Percentiles rank a stretch among this genome's conserved stretches.
phyloP scores from a whole-genome alignment of 2,797 vertebrate species.

The Babyrousa celebensis region DNA sequence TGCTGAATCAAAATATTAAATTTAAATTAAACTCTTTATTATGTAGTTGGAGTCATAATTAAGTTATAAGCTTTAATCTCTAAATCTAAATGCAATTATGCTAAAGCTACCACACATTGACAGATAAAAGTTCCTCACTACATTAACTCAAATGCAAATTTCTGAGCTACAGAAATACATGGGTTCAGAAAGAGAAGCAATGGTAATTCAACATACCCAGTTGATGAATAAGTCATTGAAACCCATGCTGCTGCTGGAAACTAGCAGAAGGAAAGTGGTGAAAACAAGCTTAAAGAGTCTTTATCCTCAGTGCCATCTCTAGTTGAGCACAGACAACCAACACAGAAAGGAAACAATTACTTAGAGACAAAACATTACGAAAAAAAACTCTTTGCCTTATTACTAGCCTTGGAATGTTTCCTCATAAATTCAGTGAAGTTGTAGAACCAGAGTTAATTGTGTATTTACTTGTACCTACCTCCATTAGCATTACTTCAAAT shows the following conservation, averaged over 20 bases:
- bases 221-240: conserved; percentile 64
- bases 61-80: conserved; percentile 71
- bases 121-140: conserved; percentile 64
- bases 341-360: conserved; percentile 55
- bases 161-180: conserved; percentile 59
- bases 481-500: conserved; percentile 42
- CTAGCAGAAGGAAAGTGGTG: background rate
- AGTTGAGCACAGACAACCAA: background rate
- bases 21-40: conserved; percentile 75
- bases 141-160: conserved; percentile 72
- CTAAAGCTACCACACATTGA: conserved; percentile 23
- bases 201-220: background rate
- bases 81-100: conserved; percentile 76
- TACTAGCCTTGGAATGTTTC: background rate
- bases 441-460: conserved; percentile 31
- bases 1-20: conserved; percentile 69
- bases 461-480: conserved; percentile 58
- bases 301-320: conserved; percentile 45
- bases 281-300: conserved; percentile 39
- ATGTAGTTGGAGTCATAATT: conserved; percentile 71
- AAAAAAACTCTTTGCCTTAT: background rate
- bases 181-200: background rate
- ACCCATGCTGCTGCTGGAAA: conserved; percentile 17
- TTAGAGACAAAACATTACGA: conserved; percentile 26
- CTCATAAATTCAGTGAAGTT: conserved; percentile 19